These are phyloP conservation scores for Microchirus variegatus DNA, from an alignment of 2,797 vertebrate genomes.

Conservation along the genomic window DNA sequence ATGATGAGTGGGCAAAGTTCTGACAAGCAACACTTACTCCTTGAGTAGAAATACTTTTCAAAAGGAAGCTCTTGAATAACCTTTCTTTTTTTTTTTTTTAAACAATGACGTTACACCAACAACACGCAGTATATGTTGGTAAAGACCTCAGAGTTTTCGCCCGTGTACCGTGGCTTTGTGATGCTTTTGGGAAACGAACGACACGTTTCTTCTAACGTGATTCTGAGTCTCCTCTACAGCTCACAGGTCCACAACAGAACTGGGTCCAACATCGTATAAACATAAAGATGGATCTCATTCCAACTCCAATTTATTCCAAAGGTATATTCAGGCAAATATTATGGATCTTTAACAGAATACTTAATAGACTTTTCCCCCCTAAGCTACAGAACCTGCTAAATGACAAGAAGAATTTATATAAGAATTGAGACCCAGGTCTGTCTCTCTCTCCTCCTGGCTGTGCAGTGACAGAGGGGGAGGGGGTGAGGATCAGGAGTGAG, in stretches of 20 bases:
- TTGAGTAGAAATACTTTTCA: no score
- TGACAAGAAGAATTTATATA: background rate
- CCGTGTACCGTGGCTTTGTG: conserved; percentile 21
- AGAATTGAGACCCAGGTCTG: conserved; percentile 65
- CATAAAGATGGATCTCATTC: background rate
- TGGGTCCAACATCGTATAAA: conserved; percentile 52
- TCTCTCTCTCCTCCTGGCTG: conserved; percentile 52
- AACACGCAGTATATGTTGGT: background rate
- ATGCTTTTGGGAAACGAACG: conserved; percentile 58
- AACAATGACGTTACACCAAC: background rate
- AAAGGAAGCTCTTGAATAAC: no score
- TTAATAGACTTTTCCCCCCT: no score
- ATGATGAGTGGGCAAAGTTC: background rate
- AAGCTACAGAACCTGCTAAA: background rate
- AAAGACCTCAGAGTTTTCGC: background rate
- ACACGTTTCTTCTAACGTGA: conserved; percentile 40
- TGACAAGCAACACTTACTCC: background rate
- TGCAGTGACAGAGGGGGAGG: conserved; percentile 30
- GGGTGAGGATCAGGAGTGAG: conserved; percentile 32
- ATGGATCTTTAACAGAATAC: no score
- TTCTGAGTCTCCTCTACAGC: conserved; percentile 65
- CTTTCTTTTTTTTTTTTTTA: no score
- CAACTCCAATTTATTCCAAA: no score
- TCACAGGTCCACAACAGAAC: conserved; percentile 57
- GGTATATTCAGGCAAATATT: no score